Conservation (phyloP, 2,797 vertebrate genomes). For the Falco novaeseelandiae region DNA sequence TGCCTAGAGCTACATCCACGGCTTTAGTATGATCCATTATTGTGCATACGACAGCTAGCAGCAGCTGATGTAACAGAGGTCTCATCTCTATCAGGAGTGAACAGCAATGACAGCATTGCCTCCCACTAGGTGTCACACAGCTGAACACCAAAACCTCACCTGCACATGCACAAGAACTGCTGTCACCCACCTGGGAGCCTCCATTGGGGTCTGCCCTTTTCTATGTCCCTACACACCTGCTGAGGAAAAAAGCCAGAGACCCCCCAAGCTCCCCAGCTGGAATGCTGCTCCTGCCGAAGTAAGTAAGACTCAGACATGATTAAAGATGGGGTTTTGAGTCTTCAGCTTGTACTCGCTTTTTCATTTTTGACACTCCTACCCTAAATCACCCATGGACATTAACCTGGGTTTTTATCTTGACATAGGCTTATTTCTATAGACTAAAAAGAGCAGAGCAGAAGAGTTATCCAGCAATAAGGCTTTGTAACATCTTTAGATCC, state of each 20-base stretch:
- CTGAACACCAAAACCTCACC: background rate
- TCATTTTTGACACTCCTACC: background rate
- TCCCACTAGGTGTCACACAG: background rate
- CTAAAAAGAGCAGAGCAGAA: background rate
- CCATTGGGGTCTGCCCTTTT: background rate
- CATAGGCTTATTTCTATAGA: background rate
- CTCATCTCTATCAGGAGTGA: background rate
- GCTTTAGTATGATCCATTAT: fast-evolving
- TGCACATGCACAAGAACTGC: fast-evolving
- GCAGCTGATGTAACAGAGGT: background rate
- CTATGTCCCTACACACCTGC: background rate
- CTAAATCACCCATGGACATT: background rate
- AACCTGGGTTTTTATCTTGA: background rate
- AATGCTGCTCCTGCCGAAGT: background rate
- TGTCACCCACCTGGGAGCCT: background rate
- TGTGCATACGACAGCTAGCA: background rate
- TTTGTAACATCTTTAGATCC: background rate
- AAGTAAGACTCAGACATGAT: background rate
- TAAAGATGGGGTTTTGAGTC: background rate
- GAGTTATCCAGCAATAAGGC: background rate
- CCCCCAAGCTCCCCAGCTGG: background rate
- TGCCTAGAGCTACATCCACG: background rate
- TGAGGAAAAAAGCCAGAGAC: background rate
- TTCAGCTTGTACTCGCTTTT: background rate
- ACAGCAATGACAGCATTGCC: fast-evolving